Percentiles rank a stretch among this genome's conserved stretches.
phyloP scores from a whole-genome alignment of 2,113 vertebrate species.

The Callaeas wilsoni region DNA sequence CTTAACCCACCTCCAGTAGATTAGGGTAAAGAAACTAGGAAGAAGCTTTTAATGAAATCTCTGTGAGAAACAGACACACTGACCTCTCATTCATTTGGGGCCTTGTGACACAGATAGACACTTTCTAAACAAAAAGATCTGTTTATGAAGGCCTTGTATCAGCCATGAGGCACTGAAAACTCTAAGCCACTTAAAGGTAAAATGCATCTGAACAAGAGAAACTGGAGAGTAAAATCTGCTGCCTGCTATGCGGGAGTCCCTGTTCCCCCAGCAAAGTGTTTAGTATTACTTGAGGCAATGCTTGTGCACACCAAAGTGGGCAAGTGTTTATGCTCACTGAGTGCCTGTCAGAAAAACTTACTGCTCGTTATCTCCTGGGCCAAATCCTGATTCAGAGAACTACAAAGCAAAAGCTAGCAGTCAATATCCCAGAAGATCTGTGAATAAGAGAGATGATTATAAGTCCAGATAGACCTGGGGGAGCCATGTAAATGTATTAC shows the following conservation, averaged over 20 bases:
- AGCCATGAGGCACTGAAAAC: not conserved
- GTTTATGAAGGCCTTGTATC: not conserved
- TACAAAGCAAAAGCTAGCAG: not conserved
- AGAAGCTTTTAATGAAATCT: not conserved
- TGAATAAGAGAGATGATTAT: not conserved
- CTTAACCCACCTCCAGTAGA: not conserved
- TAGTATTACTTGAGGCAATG: not conserved
- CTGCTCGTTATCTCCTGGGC: not conserved
- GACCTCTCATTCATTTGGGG: not conserved
- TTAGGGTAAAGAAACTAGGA: not conserved
- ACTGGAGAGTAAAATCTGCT: not conserved
- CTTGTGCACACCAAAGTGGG: not conserved
- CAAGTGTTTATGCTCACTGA: not conserved
- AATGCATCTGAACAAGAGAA: not conserved
- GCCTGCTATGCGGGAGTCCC: not conserved
- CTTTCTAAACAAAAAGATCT: too few species aligned
- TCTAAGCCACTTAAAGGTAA: not conserved
- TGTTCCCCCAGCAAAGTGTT: not conserved
- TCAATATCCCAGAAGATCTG: not conserved
- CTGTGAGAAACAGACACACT: not conserved
- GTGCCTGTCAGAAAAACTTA: not conserved
- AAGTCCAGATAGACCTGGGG: not conserved
- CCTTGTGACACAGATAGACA: too few species aligned
- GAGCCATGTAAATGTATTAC: constrained; percentile 1
- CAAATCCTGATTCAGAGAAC: not conserved